These are phyloP conservation scores for Catharus ustulatus DNA, from an alignment of 2,797 vertebrate species.

Conservation along the genomic window DNA sequence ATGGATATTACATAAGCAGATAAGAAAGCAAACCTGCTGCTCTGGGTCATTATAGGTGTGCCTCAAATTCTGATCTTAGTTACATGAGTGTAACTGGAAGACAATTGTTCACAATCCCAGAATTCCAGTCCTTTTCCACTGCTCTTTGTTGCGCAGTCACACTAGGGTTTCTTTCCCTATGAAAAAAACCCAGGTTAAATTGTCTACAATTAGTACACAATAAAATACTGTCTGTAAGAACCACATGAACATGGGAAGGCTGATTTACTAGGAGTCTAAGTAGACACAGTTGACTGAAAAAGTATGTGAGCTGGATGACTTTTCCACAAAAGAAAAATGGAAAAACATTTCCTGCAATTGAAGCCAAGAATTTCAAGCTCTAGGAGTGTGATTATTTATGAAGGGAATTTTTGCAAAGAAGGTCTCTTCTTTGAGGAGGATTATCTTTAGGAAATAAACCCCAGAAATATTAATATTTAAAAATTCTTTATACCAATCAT, in stretches of 20 bases:
- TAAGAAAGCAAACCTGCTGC: background rate
- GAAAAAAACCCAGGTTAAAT: background rate
- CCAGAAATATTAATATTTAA: too few relatives aligned
- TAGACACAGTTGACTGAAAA: slow-evolving; percentile 19
- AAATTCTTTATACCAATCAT: background rate
- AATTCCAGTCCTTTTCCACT: background rate
- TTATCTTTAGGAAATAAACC: too few relatives aligned
- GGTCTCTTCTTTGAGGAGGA: background rate
- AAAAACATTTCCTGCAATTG: background rate
- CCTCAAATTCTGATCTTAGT: background rate
- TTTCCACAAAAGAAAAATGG: background rate
- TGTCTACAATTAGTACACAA: background rate
- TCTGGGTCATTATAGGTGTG: background rate
- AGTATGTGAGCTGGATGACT: background rate
- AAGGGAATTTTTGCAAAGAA: slow-evolving; percentile 22
- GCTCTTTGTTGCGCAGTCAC: background rate
- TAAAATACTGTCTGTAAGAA: background rate
- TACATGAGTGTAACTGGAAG: background rate
- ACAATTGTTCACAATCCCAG: background rate
- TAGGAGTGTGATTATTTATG: background rate
- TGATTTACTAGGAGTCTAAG: slow-evolving; percentile 8
- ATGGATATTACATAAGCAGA: background rate
- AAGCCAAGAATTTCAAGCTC: slow-evolving; percentile 1
- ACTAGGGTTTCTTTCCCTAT: background rate
- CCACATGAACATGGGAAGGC: background rate